Percentiles rank a stretch among this genome's conserved stretches.
Conservation (phyloP, 2,113 vertebrate species). For the Cyanocitta stelleri region DNA sequence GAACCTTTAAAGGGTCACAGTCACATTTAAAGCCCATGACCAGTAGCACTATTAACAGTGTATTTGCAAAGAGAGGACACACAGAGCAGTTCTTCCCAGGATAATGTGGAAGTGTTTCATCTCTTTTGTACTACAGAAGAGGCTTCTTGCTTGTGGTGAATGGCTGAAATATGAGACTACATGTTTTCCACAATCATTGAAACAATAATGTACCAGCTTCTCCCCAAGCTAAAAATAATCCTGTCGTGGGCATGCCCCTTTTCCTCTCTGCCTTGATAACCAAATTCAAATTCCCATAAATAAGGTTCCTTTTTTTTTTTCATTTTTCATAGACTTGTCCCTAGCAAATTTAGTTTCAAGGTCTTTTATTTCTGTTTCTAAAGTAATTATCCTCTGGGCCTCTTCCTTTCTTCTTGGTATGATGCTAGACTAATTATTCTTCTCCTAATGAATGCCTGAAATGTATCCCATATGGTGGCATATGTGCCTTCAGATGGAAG, state of each 20-base stretch:
- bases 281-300: slow-evolving; percentile 57
- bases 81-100: not conserved
- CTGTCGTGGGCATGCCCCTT: not conserved
- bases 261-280: slow-evolving; percentile 56
- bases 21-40: not conserved
- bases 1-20: not conserved
- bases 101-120: slow-evolving; percentile 36
- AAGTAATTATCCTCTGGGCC: slow-evolving; percentile 78
- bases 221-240: slow-evolving; percentile 40
- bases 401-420: slow-evolving; percentile 70
- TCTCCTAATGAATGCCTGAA: slow-evolving; percentile 77
- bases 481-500: slow-evolving; percentile 74
- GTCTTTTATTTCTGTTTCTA: slow-evolving; percentile 75
- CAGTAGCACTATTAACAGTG: not conserved
- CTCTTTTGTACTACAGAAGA: not conserved
- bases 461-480: slow-evolving; percentile 78
- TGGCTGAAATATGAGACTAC: not conserved
- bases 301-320: slow-evolving; percentile 28
- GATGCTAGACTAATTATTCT: slow-evolving; percentile 77
- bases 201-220: slow-evolving; percentile 23
- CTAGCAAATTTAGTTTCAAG: slow-evolving; percentile 75
- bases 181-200: slow-evolving; percentile 15
- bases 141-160: slow-evolving; percentile 1
- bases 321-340: slow-evolving; percentile 61
- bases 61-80: not conserved